Base-by-base conservation (phyloP, 2,888 invertebrate species). In the Sphaerophoria taeniata region DNA sequence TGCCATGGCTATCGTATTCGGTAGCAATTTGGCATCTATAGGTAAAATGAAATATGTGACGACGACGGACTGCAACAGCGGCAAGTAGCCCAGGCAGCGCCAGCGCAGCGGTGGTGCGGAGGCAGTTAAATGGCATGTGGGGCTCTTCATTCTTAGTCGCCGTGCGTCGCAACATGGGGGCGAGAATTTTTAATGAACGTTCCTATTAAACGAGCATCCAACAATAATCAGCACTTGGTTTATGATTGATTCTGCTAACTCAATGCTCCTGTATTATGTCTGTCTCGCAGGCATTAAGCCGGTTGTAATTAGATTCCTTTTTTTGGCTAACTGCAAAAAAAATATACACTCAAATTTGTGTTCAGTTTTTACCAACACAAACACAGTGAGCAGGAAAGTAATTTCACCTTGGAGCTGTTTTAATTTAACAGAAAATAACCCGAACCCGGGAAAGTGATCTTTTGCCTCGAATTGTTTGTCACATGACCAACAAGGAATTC, bases 401-500 rank as follows among this genome's bases (percentile, higher is more conserved):
- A 81, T 85, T 81, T 76, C 70, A 81, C 77, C 85, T 81, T 81
- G 63, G 63, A 81, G 81, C 85, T 77, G 76, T 85, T 85, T 85
- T 85, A 85, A 85, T 85, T 85, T 85, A 73, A 73, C 81, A 76
- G 75, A 80, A 75, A 84, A 84, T 72, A 84, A 75, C 75, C 71
- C 49, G 69, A 53, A 81, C 73, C 65, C 77, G 53, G 76, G 45
- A 77, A 85, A 81, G 75, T 81, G 85, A 81, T 85, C 85, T 85
- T 81, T 63, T 81, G 70, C 56, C 70, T 81, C 81, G 76, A 77
- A 76, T 81, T 77, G 76, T 77, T 81, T 85, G 81, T 85, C 81
- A 85, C 81, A 76, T 85, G 81, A 70, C 85, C 70, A 85, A 77
- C 85, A 85, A 72, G 85, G 85, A 85, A 85, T 85, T 85, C 81